Percentiles rank a stretch among this genome's conserved stretches.
These are phyloP conservation scores for Sphaerodactylus townsendi DNA, from an alignment of 2,113 vertebrate species.

Conservation along the genomic window DNA sequence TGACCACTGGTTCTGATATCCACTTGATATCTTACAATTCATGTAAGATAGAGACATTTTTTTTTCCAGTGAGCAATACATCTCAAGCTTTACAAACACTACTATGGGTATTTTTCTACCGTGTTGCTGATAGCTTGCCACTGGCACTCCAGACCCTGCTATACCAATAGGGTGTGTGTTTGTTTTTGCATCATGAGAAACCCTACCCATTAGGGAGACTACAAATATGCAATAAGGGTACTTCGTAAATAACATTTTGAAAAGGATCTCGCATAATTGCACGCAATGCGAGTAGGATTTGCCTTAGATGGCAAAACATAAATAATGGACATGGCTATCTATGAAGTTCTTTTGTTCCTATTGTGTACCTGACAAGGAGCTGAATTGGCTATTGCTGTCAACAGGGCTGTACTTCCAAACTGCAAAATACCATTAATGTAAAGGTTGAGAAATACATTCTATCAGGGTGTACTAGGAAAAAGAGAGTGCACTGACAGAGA, in stretches of 20 bases:
- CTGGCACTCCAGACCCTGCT: not conserved
- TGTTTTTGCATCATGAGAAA: not conserved
- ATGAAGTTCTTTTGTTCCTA: constrained; percentile 20
- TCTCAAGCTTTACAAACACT: not conserved
- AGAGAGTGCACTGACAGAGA: constrained; percentile 30
- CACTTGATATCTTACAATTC: not conserved
- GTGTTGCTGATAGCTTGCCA: not conserved
- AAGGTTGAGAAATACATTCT: constrained; percentile 50
- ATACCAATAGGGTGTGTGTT: not conserved
- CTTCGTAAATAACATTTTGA: constrained; percentile 28
- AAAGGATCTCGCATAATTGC: too few relatives aligned
- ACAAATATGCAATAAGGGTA: not conserved
- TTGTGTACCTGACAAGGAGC: constrained; percentile 21
- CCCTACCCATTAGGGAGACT: not conserved
- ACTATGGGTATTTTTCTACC: not conserved
- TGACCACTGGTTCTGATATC: not conserved
- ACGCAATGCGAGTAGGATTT: constrained; percentile 4
- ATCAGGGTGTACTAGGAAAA: not conserved
- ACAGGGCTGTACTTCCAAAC: constrained; percentile 33
- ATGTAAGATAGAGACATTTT: not conserved
- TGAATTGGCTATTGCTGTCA: constrained; percentile 27
- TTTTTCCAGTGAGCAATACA: not conserved
- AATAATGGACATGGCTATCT: constrained; percentile 25
- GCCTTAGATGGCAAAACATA: constrained; percentile 15
- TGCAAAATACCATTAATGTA: constrained; percentile 23